Evolutionary conservation across 1,140 invertebrate species (phyloP), one percentile per base, ranked within the genome.

Genomic region (Homalodisca vitripennis): DNA sequence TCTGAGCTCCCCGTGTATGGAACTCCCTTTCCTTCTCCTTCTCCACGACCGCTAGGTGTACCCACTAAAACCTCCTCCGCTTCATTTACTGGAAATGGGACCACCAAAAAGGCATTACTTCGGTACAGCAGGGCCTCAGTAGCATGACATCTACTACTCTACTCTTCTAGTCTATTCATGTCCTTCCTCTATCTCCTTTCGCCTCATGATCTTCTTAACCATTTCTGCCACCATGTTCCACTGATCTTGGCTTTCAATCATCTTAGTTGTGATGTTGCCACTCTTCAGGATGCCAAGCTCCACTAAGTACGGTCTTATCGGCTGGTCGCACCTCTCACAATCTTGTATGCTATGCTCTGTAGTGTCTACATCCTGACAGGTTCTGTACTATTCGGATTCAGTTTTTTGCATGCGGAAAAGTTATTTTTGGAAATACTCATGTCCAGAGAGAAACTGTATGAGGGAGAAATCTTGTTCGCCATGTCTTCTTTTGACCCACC

Each of bases 361-460:
- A 3, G 67, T 62, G 51, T 79, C 78, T 17, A 53, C 47, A 2
- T 64, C 34, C 34, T 41, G 6, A 41, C 34, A 68, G 77, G 73
- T 73, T 0, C 51, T 22, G 66, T 70, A 76, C 10, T 13, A 17
- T 1, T 26, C 24, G 41, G 3, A 63, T 0, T 48, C 32, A 6
- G 55, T 34, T 34, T n/a, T 73, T 14, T 68, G 66, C 10, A 78
- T 75, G 69, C 65, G 75, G 75, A 67, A 2, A 1, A 73, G 69
- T 73, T 67, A 78, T 34, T 41, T 71, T 72, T 30, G 74, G 73
- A 71, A 78, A 77, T 70, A 81, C 75, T 77, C 74, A 79, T 77
- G 79, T 0, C 77, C 76, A 2, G 74, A 72, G 10, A 78, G 57
- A 17, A 77, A 1, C 55, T 79, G 75, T 0, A 76, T 75, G 10